Evolutionary conservation across 2,113 vertebrate genomes (phyloP), one percentile per base, ranked within the genome.

Genomic region (Andinoacara biseriatus): DNA sequence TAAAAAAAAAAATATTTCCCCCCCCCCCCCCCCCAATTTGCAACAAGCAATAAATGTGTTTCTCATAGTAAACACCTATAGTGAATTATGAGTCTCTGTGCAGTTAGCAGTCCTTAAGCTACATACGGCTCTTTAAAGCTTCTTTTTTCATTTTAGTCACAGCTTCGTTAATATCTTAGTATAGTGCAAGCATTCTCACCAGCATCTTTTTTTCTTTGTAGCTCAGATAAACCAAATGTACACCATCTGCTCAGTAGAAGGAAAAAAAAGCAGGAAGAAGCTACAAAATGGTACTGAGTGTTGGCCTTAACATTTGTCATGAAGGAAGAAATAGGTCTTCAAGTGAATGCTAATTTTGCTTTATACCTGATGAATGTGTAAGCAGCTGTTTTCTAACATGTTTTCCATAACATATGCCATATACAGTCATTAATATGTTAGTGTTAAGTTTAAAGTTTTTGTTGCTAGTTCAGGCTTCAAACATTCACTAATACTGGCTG

Each of bases 311-410:
- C 43, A 69, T 29, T 69, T 6, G 9, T 26, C 24, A 46, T 29
- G 43, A 20, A 5, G 43, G 43, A 69, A 69, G 43, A 20, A 69
- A 49, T 43, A 14, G 49, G 49, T 29, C 9, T 49, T 67, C 40
- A 69, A 49, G 63, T 69, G 63, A 69, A 69, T 49, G 40, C 63
- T 69, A 69, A 49, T 69, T 69, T 49, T 49, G 63, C 46, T 69
- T 29, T 69, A 29, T 43, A 49, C 63, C 22, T 67, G 22, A 40
- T 26, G 62, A 67, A 67, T 67, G 62, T 26, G 22, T 67, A 49
- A 69, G 8, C 63, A 67, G 22, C 62, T 46, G 14, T 67, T 26
- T 65, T 13, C 38, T 65, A 65, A 17, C n/a, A 10, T 18, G 38
- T 22, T 26, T 67, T 46, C 62, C 62, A 26, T 26, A 17, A 33